Evolutionary conservation across 2,113 vertebrate genomes (phyloP).

Genomic region (Ascaphus truei): DNA sequence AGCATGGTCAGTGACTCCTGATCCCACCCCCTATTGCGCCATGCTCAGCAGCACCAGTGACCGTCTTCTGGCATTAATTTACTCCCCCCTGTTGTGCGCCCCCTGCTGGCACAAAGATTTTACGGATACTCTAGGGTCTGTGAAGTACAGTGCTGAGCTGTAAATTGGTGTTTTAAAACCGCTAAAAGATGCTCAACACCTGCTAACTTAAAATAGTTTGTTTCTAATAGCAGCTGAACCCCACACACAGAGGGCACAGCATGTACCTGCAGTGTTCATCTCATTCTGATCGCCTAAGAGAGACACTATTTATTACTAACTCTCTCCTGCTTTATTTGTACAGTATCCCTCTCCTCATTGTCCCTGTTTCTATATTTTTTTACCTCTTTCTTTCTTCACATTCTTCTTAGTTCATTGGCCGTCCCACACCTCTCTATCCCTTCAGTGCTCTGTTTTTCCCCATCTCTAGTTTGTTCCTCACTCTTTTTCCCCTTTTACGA

Average conservation of each 20-base stretch:
- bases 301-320: neutral
- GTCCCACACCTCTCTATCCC: neutral
- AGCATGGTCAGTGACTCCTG: neutral
- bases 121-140: conserved; percentile 1
- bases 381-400: neutral
- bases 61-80: conserved; percentile 11
- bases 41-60: neutral
- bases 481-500: neutral
- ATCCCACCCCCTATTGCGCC: neutral
- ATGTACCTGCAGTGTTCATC: conserved; percentile 17
- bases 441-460: neutral
- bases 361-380: neutral
- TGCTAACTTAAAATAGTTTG: conserved; percentile 36
- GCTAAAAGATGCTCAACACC: conserved; percentile 36
- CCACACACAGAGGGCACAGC: conserved; percentile 22
- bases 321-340: conserved; percentile 7
- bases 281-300: conserved; percentile 1
- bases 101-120: conserved; percentile 12
- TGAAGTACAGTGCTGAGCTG: conserved; percentile 14
- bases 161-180: conserved; percentile 33
- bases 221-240: conserved; percentile 32
- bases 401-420: neutral
- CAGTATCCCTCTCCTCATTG: neutral
- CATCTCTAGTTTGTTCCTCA: neutral
- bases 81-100: neutral